Conservation (phyloP, 2,888 invertebrate species). For the Balanococcus diminutus region DNA sequence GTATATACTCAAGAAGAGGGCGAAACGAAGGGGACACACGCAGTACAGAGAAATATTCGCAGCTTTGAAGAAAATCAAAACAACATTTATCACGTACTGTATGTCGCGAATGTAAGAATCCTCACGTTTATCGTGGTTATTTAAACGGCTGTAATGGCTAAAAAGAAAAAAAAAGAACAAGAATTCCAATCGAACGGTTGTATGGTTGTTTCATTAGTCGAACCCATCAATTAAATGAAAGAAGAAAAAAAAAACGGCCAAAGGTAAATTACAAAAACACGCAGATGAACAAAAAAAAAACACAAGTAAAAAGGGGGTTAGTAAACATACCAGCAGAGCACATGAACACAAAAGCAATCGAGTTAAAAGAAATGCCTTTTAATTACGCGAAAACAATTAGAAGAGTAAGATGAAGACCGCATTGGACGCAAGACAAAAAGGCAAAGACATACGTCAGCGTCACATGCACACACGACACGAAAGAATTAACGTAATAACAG, state of each 20-base stretch:
- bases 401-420: neutral
- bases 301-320: neutral
- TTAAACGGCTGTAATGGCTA: neutral
- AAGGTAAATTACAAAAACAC: neutral
- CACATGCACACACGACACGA: constrained; percentile 42
- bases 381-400: neutral
- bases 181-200: neutral
- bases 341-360: neutral
- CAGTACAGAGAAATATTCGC: neutral
- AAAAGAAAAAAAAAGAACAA: neutral
- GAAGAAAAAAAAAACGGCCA: too few species aligned
- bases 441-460: neutral
- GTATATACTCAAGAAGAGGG: neutral
- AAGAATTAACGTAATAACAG: constrained; percentile 28
- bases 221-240: neutral
- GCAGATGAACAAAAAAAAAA: neutral
- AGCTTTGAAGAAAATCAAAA: neutral
- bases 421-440: neutral
- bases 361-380: neutral
- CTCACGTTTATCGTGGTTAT: constrained; percentile 14
- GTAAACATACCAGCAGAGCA: neutral
- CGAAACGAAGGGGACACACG: neutral
- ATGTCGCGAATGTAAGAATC: neutral
- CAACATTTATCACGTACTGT: constrained; percentile 35
- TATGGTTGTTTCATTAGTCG: neutral